Evolutionary conservation across 2,797 vertebrate species (phyloP).

Genomic region (Thunnus albacares): DNA sequence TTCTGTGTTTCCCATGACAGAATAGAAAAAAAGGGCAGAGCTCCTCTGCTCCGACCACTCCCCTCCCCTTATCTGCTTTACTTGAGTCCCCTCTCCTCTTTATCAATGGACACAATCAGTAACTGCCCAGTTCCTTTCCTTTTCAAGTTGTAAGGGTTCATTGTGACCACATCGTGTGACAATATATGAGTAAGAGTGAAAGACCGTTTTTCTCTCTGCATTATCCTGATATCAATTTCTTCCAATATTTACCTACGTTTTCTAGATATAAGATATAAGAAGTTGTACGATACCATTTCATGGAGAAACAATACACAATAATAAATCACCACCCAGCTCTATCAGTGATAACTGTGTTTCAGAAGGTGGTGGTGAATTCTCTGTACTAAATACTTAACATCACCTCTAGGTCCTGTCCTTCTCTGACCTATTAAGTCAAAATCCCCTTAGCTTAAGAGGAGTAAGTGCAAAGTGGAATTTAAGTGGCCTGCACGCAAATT

Average conservation of each 20-base stretch:
- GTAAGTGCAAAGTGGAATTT: slow-evolving; percentile 29
- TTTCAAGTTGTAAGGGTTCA: slow-evolving; percentile 8
- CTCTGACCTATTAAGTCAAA: slow-evolving; percentile 22
- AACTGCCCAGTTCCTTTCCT: background rate
- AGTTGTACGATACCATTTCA: background rate
- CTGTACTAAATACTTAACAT: slow-evolving; percentile 6
- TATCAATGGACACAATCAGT: slow-evolving; percentile 29
- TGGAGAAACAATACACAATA: background rate
- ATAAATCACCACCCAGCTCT: background rate
- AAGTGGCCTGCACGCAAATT: slow-evolving; percentile 21
- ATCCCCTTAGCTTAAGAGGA: slow-evolving; percentile 29
- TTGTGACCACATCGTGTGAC: slow-evolving; percentile 25
- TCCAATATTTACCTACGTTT: slow-evolving; percentile 9
- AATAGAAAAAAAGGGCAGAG: slow-evolving; percentile 42
- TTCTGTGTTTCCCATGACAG: slow-evolving; percentile 61
- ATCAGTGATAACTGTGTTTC: background rate
- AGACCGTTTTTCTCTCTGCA: background rate
- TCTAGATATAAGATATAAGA: background rate
- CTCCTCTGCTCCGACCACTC: slow-evolving; percentile 46
- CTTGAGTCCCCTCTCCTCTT: slow-evolving; percentile 33
- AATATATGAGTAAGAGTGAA: slow-evolving; percentile 18
- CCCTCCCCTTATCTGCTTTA: slow-evolving; percentile 26
- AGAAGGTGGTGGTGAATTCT: background rate
- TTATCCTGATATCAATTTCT: slow-evolving; percentile 21
- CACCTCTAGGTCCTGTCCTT: slow-evolving; percentile 1